Conservation (phyloP, 2,888 invertebrate species). For the Pediacus dermestoides region DNA sequence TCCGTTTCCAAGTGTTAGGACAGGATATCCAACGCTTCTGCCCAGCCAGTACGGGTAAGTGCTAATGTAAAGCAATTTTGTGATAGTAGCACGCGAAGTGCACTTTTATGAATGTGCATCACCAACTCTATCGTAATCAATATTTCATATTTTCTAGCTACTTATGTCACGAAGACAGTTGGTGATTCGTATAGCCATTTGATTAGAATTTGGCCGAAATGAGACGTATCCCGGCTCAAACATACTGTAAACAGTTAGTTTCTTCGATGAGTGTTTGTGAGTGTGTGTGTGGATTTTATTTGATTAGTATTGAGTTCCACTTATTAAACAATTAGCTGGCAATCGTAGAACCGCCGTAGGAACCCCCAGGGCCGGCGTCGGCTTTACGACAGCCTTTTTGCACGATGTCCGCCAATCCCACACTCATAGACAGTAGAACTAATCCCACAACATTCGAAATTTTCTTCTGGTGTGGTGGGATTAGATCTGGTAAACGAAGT, state of each 20-base stretch:
- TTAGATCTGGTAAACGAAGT: slow-evolving; percentile 14
- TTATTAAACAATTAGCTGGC: slow-evolving; percentile 38
- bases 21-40: slow-evolving; percentile 74
- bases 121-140: slow-evolving; percentile 43
- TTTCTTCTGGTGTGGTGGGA: slow-evolving; percentile 6
- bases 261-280: slow-evolving; percentile 51
- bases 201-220: slow-evolving; percentile 48
- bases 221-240: slow-evolving; percentile 45
- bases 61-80: slow-evolving; percentile 8
- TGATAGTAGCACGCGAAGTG: slow-evolving; percentile 22
- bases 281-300: slow-evolving; percentile 48
- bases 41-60: slow-evolving; percentile 86
- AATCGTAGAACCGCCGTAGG: slow-evolving; percentile 33
- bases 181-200: slow-evolving; percentile 48
- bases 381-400: slow-evolving; percentile 38
- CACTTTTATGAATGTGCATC: slow-evolving; percentile 31
- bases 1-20: slow-evolving; percentile 72
- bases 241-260: slow-evolving; percentile 50
- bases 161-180: slow-evolving; percentile 47
- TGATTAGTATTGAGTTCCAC: slow-evolving; percentile 49
- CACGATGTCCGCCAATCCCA: slow-evolving; percentile 39
- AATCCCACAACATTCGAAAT: slow-evolving; percentile 4
- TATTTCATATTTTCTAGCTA: slow-evolving; percentile 51
- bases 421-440: slow-evolving; percentile 8
- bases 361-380: slow-evolving; percentile 17